These are phyloP conservation scores for Amphipyra berbera DNA, from an alignment of 2,888 invertebrate species.

Conservation along the genomic window DNA sequence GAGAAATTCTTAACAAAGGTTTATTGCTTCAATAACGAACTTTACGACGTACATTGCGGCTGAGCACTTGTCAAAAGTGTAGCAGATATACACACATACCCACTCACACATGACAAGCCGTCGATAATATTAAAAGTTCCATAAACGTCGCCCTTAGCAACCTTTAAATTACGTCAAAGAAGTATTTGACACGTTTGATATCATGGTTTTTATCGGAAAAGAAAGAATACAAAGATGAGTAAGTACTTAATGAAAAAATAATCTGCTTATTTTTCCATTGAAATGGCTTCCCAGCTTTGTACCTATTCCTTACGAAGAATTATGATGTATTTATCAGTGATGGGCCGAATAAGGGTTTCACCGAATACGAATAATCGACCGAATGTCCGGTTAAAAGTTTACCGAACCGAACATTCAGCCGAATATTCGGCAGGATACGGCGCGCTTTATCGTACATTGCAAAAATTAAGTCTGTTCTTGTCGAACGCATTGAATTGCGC, in stretches of 20 bases:
- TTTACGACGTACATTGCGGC: constrained; percentile 81
- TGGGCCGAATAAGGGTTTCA: too few relatives aligned
- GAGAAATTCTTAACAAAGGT: constrained; percentile 84
- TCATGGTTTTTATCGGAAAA: constrained; percentile 20
- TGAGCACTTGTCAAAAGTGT: constrained; percentile 79
- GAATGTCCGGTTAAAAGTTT: too few relatives aligned
- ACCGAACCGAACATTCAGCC: too few relatives aligned
- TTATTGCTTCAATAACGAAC: constrained; percentile 82
- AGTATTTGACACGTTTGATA: constrained; percentile 25
- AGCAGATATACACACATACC: constrained; percentile 51
- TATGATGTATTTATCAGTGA: constrained; percentile 39
- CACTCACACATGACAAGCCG: constrained; percentile 28
- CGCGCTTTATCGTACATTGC: too few relatives aligned
- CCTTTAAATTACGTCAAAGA: constrained; percentile 39
- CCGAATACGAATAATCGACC: too few relatives aligned
- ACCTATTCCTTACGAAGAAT: constrained; percentile 31
- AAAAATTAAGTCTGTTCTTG: too few relatives aligned
- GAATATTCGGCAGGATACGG: too few relatives aligned
- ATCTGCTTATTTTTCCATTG: constrained; percentile 63
- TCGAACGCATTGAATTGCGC: too few relatives aligned
- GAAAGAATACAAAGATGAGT: constrained; percentile 40
- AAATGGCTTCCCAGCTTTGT: constrained; percentile 44
- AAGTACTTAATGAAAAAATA: constrained; percentile 58
- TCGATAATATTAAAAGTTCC: constrained; percentile 65
- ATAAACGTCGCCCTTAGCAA: constrained; percentile 31